Evolutionary conservation across 1,140 invertebrate species (phyloP).

Genomic region (Araneus ventricosus): DNA sequence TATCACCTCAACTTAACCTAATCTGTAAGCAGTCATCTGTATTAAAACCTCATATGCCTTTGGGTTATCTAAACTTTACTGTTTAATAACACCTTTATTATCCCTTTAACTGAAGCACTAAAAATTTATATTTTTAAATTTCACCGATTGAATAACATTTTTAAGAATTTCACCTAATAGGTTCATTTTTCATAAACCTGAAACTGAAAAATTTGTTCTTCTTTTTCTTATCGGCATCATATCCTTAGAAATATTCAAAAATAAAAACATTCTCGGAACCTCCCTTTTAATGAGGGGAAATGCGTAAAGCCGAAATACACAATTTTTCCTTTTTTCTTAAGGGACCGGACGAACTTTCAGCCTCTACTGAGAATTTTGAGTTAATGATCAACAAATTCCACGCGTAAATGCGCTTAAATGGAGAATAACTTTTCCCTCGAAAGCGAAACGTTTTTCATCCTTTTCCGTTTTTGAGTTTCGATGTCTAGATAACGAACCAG

Average conservation of each 20-base stretch:
- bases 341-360: neutral
- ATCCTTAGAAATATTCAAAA: neutral
- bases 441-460: neutral
- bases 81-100: too few species aligned
- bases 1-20: too few species aligned
- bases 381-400: conserved; percentile 30
- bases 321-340: neutral
- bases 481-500: conserved; percentile 24
- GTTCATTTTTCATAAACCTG: too few species aligned
- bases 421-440: conserved; percentile 7
- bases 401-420: conserved; percentile 27
- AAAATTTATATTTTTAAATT: too few species aligned
- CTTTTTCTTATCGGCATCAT: neutral
- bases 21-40: too few species aligned
- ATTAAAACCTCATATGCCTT: too few species aligned
- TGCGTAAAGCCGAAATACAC: neutral
- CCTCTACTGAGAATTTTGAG: neutral
- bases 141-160: too few species aligned
- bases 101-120: too few species aligned
- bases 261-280: neutral
- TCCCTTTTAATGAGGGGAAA: neutral
- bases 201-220: neutral
- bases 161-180: too few species aligned
- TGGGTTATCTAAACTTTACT: too few species aligned
- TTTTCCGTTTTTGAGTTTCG: neutral